phyloP scores from a whole-genome alignment of 1,140 invertebrate genomes.

The Heterodera schachtii region DNA sequence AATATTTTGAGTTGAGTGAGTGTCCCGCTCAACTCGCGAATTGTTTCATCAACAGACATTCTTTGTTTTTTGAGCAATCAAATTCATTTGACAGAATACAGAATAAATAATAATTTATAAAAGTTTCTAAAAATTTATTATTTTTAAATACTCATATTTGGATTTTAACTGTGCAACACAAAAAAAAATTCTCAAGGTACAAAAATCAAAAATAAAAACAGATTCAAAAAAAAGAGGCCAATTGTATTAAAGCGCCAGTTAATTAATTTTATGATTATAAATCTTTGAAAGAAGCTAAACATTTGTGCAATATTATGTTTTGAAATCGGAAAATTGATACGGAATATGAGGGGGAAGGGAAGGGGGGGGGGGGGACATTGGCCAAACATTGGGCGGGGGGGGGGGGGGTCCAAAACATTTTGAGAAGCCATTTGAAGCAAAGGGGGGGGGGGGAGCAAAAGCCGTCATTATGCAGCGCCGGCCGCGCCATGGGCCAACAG shows the following conservation, averaged over 20 bases:
- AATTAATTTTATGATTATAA: no score
- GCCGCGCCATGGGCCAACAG: no score
- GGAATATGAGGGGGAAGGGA: background rate
- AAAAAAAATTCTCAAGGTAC: no score
- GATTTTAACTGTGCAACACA: no score
- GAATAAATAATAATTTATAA: no score
- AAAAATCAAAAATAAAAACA: no score
- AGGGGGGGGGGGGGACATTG: background rate
- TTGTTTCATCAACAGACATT: slow-evolving; percentile 62
- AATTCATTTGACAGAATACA: background rate
- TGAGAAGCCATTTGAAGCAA: background rate
- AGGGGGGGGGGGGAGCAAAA: background rate
- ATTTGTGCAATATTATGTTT: background rate
- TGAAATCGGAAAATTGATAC: background rate
- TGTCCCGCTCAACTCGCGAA: slow-evolving; percentile 55
- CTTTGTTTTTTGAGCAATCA: slow-evolving; percentile 14
- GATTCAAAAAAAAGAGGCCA: no score
- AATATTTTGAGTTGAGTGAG: slow-evolving; percentile 52
- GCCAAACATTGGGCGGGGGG: background rate
- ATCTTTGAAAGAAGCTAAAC: no score
- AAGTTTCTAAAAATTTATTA: no score
- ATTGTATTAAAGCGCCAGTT: no score
- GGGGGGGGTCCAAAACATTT: background rate
- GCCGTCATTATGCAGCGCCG: no score
- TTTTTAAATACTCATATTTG: no score